Evolutionary conservation across 2,888 invertebrate species (phyloP).

Genomic region (Thumatha senex): DNA sequence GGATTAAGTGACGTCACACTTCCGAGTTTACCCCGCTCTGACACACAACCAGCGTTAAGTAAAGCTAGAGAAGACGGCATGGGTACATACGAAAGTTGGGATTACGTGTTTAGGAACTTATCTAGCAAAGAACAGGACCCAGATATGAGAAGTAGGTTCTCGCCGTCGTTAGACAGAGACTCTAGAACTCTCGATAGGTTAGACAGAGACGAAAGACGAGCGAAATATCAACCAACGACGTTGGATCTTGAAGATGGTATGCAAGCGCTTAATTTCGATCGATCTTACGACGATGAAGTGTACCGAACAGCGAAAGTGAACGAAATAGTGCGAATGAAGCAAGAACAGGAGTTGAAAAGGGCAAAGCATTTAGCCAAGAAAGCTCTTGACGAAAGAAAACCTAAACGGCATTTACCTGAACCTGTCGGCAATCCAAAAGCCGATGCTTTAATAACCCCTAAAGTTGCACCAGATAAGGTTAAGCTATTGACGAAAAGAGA

Average conservation of each 20-base stretch:
- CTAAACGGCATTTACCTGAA: conserved; percentile 60
- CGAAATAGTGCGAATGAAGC: conserved; percentile 76
- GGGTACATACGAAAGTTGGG: conserved; percentile 90
- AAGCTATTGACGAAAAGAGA: conserved; percentile 70
- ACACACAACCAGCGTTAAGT: conserved; percentile 74
- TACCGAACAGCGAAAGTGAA: conserved; percentile 79
- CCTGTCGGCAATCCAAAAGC: conserved; percentile 64
- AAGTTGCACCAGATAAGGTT: conserved; percentile 71
- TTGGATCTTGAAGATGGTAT: conserved; percentile 83
- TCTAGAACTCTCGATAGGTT: conserved; percentile 72
- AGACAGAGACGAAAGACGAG: conserved; percentile 69
- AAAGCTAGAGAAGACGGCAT: conserved; percentile 86
- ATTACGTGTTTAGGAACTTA: conserved; percentile 90
- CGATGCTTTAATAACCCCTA: conserved; percentile 61
- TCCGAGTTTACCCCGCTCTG: conserved; percentile 73
- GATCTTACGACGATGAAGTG: conserved; percentile 67
- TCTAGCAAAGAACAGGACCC: conserved; percentile 88
- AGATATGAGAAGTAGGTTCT: conserved; percentile 87
- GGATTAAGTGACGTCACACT: conserved; percentile 69
- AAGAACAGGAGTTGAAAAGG: conserved; percentile 67
- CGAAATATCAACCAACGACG: conserved; percentile 76
- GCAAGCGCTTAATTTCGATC: conserved; percentile 78
- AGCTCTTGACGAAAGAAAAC: conserved; percentile 58
- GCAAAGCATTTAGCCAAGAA: conserved; percentile 62
- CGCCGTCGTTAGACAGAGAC: conserved; percentile 74